Evolutionary conservation across 2,888 invertebrate species (phyloP), one percentile per base, ranked within the genome.

Genomic region (Thera obeliscata): DNA sequence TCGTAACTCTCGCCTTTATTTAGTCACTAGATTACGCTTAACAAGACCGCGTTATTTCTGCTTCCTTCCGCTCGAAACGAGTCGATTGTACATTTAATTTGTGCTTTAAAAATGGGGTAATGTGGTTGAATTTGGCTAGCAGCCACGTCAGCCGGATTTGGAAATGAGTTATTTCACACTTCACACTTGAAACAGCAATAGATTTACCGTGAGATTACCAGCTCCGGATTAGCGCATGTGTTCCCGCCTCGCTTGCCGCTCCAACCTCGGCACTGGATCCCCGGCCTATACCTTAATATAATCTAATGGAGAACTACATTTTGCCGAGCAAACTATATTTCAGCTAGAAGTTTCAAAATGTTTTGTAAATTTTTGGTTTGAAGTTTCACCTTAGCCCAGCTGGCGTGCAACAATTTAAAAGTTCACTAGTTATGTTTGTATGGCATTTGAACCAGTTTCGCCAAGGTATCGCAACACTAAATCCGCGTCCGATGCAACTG

Each of bases 1-100:
- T 73, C 79, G 81, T 87, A 87, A 87, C 81, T 88, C 86, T 84
- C 78, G 79, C 83, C 84, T 86, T 88, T 89, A 86, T 90, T 88
- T 85, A 85, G 84, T 81, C 82, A 80, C 87, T 85, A 87, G 85
- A 88, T 87, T 87, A 87, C 77, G 75, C 77, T 77, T 79, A 82
- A 85, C 84, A 79, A 81, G 76, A 63, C 72, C 67, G 70, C 65
- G 74, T 78, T 81, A 75, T 80, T 81, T 80, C 75, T 75, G 74
- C 72, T 83, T 78, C 76, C 74, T 77, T 76, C 75, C 71, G 74
- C 76, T 75, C 74, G 73, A 76, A 75, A 74, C 77, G 74, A 77
- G 75, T 69, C 76, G 69, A 75, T 75, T 76, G 74, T 70, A 73
- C 72, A 76, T 78, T 76, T 67, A 76, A 80, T 80, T 76, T 74